Base-by-base conservation (phyloP, 2,888 invertebrate genomes). In the Aleiodes leptofemur region DNA sequence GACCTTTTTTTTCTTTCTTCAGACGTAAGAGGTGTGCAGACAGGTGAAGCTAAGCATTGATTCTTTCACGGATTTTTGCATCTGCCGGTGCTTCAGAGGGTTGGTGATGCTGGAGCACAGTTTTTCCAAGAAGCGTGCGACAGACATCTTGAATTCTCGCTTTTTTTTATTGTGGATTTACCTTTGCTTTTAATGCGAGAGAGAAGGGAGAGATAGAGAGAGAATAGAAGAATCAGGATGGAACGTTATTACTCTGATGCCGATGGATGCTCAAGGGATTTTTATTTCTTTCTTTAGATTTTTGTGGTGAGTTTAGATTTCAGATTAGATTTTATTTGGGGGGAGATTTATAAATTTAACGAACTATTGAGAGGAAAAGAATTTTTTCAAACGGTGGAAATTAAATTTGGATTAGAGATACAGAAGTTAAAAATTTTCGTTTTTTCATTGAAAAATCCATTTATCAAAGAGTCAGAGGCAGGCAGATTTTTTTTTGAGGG, bases 61-160 rank as follows among this genome's bases (percentile, higher is more conserved):
- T 87, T 86, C 83, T 80, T 76, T 69, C 80, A 81, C 82, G 78
- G 84, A 88, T 87, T 89, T 87, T 88, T 86, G 88, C 89, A 89
- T 89, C 89, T 89, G 88, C 84, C 87, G 79, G 53, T 73, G 43
- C 72, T 43, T 14, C 38, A 53, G 77, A 77, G 82, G 84, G 81
- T 86, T 84, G 84, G 85, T 86, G 82, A 82, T 82, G 48, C 43
- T 14, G 81, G 82, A 80, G 82, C 13, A 82, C 81, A 82, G 79
- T 84, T 31, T 51, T 88, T 87, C 86, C 83, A 50, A 82, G 86
- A 88, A 88, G 82, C 56, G 16, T 81, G 82, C 82, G 83, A 82
- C 82, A 74, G 75, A 70, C 69, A 77, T 73, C 64, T 43, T 64
- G 43, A 64, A 64, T 48, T 64, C 48, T 43, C 43, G 43, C 4